Evolutionary conservation across 2,113 vertebrate species (phyloP).

Genomic region (Poecile atricapillus): DNA sequence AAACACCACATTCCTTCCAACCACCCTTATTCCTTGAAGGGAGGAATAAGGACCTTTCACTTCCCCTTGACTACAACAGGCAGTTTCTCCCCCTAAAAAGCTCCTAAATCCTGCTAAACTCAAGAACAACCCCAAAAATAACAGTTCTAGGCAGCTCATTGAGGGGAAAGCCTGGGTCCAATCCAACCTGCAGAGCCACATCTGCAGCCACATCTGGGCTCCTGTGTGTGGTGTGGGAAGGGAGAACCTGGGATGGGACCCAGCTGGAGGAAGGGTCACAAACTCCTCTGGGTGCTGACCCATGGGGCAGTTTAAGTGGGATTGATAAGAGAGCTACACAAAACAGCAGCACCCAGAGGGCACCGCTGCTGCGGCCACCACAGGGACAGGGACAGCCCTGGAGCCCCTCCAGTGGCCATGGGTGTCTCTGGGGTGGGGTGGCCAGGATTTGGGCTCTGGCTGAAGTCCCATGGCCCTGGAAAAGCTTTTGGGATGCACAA

Average conservation of each 20-base stretch:
- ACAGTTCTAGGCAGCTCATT: not conserved
- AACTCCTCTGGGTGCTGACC: not conserved
- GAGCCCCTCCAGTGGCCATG: not conserved
- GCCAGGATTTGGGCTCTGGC: not conserved
- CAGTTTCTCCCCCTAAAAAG: not conserved
- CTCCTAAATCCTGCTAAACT: not conserved
- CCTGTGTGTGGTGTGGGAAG: not conserved
- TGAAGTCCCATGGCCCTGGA: not conserved
- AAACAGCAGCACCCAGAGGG: not conserved
- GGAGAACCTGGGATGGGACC: not conserved
- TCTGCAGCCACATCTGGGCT: fast-evolving
- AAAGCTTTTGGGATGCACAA: not conserved
- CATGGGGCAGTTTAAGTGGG: not conserved
- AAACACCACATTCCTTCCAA: not conserved
- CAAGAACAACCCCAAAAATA: not conserved
- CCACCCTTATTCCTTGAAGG: not conserved
- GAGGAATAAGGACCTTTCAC: not conserved
- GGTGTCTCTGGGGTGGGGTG: not conserved
- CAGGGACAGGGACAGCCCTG: not conserved
- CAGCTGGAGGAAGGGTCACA: not conserved
- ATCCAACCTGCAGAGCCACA: not conserved
- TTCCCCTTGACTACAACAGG: not conserved
- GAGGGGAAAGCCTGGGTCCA: not conserved
- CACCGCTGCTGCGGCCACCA: fast-evolving
- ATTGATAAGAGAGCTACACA: not conserved